A percentile compares a stretch with the other conserved stretches of the same genome.
Conservation (phyloP, 2,113 vertebrate species). For the human (Homo sapiens) region DNA sequence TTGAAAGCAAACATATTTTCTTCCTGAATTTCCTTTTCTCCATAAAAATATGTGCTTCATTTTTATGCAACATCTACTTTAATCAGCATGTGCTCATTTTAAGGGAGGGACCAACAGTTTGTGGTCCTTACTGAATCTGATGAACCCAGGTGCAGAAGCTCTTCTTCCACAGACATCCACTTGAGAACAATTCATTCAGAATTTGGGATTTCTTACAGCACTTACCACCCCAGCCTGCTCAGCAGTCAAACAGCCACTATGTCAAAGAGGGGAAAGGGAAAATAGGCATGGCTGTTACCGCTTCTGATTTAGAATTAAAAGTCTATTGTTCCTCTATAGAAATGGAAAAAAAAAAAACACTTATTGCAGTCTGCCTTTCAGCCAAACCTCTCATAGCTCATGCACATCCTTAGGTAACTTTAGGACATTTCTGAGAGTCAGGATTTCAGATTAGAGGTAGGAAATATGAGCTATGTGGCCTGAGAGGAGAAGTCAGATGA, state of each 20-base stretch:
- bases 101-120: neutral
- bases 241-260: neutral
- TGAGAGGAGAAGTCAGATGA: neutral
- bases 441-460: neutral
- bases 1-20: neutral
- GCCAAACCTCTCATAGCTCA: neutral
- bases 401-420: neutral
- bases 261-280: neutral
- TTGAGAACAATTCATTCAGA: neutral
- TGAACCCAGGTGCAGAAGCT: neutral
- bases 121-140: neutral
- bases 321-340: neutral
- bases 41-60: neutral
- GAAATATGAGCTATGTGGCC: neutral
- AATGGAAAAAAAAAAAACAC: neutral
- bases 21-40: neutral
- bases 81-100: neutral
- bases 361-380: neutral
- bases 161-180: neutral
- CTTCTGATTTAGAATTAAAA: neutral
- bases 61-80: neutral
- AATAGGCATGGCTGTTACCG: neutral
- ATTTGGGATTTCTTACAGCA: neutral
- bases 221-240: neutral
- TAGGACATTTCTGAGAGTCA: neutral